Base-by-base conservation (phyloP, 2,888 invertebrate species). In the Meta bourneti region DNA sequence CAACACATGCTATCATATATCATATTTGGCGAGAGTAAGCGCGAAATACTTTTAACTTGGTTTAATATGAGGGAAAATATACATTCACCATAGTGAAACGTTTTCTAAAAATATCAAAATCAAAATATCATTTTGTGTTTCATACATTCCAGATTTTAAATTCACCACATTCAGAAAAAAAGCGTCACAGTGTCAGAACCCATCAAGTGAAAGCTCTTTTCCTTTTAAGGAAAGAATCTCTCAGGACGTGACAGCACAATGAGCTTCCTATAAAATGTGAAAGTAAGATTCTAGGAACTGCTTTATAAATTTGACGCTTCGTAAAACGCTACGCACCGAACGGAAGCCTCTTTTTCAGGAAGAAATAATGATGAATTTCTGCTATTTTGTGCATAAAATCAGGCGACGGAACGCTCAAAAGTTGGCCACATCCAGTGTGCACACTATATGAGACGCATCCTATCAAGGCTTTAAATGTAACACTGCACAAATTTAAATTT, bases 121-220 rank as follows among this genome's bases (percentile, higher is more conserved):
- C 61, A 61, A 61, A 61, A 61, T 61, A 61, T 61, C 61, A 61
- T 61, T 61, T 61, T 61, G 61, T 61, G 61, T 61, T 61, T 61
- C 61, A 61, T 61, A 61, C 61, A 61, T 61, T 61, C 61, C 61
- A 7, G 61, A 61, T 61, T 61, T 61, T 61, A 61, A 61, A 61
- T 61, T 61, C 61, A 61, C 61, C 61, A 61, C 61, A 61, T 61
- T 61, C 61, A 61, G 61, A 61, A 61, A 61, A 61, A 61, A 61
- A 16, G 11, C 61, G 34, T 34, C 34, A 34, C 61, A 61, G 61
- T 61, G 61, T 61, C 61, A 61, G 61, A 61, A 61, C 61, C 61
- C 61, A 61, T 61, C 61, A 61, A 61, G 13, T 61, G 61, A 61
- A 61, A 61, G 61, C 61, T 61, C 11, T 9, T 61, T 16, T 61